These are phyloP conservation scores for Myripristis jacobus DNA, from an alignment of 2,797 vertebrate species.

Conservation along the genomic window DNA sequence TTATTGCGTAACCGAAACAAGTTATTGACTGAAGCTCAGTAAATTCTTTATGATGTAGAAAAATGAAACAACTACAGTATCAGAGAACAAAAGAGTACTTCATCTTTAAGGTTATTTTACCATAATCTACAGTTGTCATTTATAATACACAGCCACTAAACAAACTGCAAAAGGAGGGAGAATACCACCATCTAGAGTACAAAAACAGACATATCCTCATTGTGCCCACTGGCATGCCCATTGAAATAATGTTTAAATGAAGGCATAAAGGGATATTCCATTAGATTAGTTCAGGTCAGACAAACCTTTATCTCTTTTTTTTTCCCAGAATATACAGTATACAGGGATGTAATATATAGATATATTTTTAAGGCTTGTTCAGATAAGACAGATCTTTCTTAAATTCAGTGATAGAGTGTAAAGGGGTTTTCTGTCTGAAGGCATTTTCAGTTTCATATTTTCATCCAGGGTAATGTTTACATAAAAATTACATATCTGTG, in stretches of 20 bases:
- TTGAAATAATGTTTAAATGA: neutral
- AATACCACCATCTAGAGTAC: slow-evolving; percentile 60
- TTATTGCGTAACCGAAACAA: neutral
- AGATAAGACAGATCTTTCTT: too few relatives aligned
- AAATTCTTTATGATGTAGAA: too few relatives aligned
- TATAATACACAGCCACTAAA: neutral
- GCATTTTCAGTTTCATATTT: neutral
- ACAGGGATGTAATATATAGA: too few relatives aligned
- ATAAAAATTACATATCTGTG: neutral
- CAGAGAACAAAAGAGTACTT: neutral
- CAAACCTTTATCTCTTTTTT: too few relatives aligned
- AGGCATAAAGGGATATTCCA: too few relatives aligned
- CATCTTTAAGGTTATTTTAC: neutral
- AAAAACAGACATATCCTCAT: neutral
- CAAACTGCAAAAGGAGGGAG: slow-evolving; percentile 31
- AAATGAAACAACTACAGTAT: neutral
- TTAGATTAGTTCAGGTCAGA: too few relatives aligned
- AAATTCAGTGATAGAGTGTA: too few relatives aligned
- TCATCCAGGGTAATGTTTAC: neutral
- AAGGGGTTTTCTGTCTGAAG: neutral
- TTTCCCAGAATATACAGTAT: too few relatives aligned
- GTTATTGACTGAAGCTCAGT: too few relatives aligned
- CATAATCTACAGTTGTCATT: neutral
- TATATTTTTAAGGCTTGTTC: too few relatives aligned
- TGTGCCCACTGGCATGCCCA: neutral